phyloP scores from a whole-genome alignment of 2,888 invertebrate species.

The Gymnosoma rotundatum region DNA sequence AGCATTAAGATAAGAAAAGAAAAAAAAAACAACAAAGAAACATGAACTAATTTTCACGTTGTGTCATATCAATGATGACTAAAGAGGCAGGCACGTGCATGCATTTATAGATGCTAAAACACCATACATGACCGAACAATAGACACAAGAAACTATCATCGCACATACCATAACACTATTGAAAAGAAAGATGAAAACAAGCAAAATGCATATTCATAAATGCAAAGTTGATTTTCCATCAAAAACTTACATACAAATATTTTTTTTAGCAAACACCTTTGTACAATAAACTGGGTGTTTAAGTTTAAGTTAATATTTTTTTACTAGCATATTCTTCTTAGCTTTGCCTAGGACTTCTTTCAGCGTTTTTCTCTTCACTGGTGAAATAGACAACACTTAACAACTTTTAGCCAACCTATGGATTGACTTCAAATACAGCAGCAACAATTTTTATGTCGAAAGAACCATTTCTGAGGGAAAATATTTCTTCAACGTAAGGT shows the following conservation, averaged over 20 bases:
- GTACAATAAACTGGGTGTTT: too few species aligned
- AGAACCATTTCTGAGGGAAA: too few species aligned
- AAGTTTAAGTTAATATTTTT: too few species aligned
- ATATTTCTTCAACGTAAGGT: too few species aligned
- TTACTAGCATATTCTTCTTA: too few species aligned
- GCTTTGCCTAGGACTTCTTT: too few species aligned
- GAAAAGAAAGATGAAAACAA: conserved; percentile 17
- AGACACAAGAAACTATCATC: conserved; percentile 5
- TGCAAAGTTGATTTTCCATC: conserved; percentile 29
- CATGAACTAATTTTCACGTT: conserved; percentile 57
- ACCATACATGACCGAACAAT: conserved; percentile 33
- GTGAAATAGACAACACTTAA: too few species aligned
- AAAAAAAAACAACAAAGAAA: conserved; percentile 11
- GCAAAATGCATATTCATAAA: conserved; percentile 35
- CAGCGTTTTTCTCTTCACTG: too few species aligned
- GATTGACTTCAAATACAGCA: too few species aligned
- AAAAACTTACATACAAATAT: background rate
- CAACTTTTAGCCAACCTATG: too few species aligned
- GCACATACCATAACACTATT: background rate
- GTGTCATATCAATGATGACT: conserved; percentile 47
- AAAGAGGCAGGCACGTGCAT: conserved; percentile 11
- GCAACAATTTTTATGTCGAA: too few species aligned
- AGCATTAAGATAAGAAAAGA: background rate
- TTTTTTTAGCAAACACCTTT: too few species aligned
- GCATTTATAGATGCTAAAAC: conserved; percentile 34